phyloP scores from a whole-genome alignment of 2,888 invertebrate species.

The Sisyra nigra region DNA sequence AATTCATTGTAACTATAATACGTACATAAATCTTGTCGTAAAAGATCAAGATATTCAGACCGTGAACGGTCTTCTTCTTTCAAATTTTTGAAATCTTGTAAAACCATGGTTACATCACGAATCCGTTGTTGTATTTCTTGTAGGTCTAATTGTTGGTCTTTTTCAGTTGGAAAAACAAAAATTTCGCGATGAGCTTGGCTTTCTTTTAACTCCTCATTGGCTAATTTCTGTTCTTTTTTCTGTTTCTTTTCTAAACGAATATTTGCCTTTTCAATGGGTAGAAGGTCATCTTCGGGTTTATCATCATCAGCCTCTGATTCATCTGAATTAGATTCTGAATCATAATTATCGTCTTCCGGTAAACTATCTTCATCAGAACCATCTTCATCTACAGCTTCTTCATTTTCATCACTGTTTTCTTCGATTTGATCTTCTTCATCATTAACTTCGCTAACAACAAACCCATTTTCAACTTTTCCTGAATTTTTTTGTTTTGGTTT shows the following conservation, averaged over 20 bases:
- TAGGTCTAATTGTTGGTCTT: conserved; percentile 53
- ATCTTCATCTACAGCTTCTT: conserved; percentile 19
- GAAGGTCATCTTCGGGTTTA: conserved; percentile 41
- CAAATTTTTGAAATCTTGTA: conserved; percentile 60
- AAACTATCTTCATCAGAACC: conserved; percentile 18
- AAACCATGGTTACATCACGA: conserved; percentile 63
- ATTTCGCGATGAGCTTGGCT: conserved; percentile 61
- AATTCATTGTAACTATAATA: conserved; percentile 97
- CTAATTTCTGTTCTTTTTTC: conserved; percentile 48
- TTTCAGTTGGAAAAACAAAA: conserved; percentile 64
- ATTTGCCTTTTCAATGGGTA: conserved; percentile 77
- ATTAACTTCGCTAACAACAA: conserved; percentile 20
- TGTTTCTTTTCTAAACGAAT: conserved; percentile 60
- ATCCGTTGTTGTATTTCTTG: conserved; percentile 81
- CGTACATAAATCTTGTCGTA: conserved; percentile 71
- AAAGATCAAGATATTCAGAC: conserved; percentile 62
- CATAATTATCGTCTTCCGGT: conserved; percentile 14
- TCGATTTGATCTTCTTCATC: conserved; percentile 14
- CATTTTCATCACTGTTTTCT: conserved; percentile 15
- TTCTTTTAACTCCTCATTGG: conserved; percentile 67
- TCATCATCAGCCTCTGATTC: conserved; percentile 20
- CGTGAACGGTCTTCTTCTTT: conserved; percentile 55
- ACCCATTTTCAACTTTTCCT: conserved; percentile 12
- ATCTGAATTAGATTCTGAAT: conserved; percentile 17
- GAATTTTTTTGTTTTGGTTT: conserved; percentile 31